Conservation (phyloP, 2,888 invertebrate species). For the Synergus umbraculus region DNA sequence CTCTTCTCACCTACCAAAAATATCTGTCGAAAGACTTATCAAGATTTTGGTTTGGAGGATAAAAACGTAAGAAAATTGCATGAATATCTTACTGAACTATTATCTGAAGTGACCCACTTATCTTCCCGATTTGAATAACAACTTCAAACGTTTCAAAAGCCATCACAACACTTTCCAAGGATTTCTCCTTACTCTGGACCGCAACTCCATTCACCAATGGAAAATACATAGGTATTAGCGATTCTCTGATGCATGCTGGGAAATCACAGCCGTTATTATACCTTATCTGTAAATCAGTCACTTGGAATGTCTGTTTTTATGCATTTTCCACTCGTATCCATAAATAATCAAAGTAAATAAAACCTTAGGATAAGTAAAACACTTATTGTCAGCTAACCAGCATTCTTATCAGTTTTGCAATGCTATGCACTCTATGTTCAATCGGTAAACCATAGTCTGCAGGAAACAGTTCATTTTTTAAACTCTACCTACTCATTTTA, state of each 20-base stretch:
- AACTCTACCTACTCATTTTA: background rate
- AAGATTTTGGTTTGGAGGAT: background rate
- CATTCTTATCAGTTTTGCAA: constrained; percentile 35
- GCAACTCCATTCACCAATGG: constrained; percentile 38
- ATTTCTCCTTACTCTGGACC: constrained; percentile 17
- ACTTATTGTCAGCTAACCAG: constrained; percentile 18
- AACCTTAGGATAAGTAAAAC: constrained; percentile 29
- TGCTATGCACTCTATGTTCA: background rate
- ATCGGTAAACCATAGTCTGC: background rate
- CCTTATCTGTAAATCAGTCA: constrained; percentile 33
- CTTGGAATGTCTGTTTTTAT: constrained; percentile 2
- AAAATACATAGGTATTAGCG: constrained; percentile 34
- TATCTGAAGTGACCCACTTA: background rate
- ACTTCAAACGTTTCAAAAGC: background rate
- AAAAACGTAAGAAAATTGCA: background rate
- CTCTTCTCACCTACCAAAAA: background rate
- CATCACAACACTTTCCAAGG: constrained; percentile 43
- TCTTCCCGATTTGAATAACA: background rate
- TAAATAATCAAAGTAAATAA: constrained; percentile 38
- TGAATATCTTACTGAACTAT: background rate
- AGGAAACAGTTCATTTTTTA: constrained; percentile 28
- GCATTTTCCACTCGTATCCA: background rate
- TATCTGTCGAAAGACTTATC: background rate
- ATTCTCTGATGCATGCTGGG: constrained; percentile 22
- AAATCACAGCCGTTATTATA: constrained; percentile 24